phyloP scores from a whole-genome alignment of 2,888 invertebrate species.

The Cheilosia scutellata region DNA sequence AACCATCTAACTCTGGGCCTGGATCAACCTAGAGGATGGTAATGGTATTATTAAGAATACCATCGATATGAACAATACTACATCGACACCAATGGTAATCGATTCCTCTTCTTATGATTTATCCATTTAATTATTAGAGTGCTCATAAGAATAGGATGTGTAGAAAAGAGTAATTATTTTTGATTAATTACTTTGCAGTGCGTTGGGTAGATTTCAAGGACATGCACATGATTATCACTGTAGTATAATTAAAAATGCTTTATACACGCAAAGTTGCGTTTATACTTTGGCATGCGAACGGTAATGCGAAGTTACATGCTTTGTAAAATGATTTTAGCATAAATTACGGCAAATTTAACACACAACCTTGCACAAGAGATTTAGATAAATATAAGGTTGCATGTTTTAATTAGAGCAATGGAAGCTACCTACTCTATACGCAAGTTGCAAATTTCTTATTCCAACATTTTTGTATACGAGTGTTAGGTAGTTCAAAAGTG shows the following conservation, averaged over 20 bases:
- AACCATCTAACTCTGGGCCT: too few species aligned
- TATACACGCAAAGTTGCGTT: constrained; percentile 47
- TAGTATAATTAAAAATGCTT: constrained; percentile 1
- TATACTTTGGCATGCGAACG: constrained; percentile 17
- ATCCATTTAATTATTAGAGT: neutral
- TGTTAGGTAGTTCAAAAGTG: too few species aligned
- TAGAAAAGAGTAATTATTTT: neutral
- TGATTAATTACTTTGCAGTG: constrained; percentile 21
- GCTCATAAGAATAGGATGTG: neutral
- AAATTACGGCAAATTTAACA: constrained; percentile 17
- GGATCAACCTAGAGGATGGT: too few species aligned
- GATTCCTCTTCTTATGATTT: neutral
- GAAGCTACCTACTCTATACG: too few species aligned
- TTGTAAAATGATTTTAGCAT: neutral
- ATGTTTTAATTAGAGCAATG: neutral
- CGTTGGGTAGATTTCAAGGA: constrained; percentile 5
- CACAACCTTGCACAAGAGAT: neutral
- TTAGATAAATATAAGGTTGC: neutral
- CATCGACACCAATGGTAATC: too few species aligned
- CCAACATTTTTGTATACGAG: too few species aligned
- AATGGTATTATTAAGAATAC: too few species aligned
- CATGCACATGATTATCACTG: constrained; percentile 16
- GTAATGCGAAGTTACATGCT: constrained; percentile 1
- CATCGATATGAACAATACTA: too few species aligned
- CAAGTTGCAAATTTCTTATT: too few species aligned